Evolutionary conservation across 2,888 invertebrate species (phyloP).

Genomic region (Augiades crinisus): DNA sequence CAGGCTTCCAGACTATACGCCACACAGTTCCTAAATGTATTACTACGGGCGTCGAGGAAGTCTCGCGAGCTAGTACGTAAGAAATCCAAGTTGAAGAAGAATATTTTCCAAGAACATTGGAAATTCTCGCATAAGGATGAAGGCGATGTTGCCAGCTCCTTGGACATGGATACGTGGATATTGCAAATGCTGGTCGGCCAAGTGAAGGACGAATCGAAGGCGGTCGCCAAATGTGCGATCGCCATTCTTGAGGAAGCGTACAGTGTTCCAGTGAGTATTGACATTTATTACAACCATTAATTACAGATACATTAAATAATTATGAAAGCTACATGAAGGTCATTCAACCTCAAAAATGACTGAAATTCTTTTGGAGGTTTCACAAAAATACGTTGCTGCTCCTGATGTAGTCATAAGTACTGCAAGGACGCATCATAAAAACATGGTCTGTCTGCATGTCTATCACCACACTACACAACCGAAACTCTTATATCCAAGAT

Average conservation of each 20-base stretch:
- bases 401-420: no score
- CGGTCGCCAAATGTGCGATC: constrained; percentile 90
- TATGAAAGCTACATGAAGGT: no score
- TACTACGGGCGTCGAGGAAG: constrained; percentile 87
- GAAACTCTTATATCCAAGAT: no score
- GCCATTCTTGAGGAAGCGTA: constrained; percentile 95
- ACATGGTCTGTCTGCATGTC: no score
- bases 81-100: constrained; percentile 66
- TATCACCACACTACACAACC: no score
- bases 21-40: constrained; percentile 93
- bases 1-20: constrained; percentile 88
- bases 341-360: no score
- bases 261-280: constrained; percentile 86
- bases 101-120: constrained; percentile 52
- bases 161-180: constrained; percentile 92
- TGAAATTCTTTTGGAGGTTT: no score
- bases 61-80: constrained; percentile 66
- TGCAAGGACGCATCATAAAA: no score
- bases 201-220: constrained; percentile 90
- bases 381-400: no score
- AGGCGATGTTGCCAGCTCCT: constrained; percentile 44
- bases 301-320: neutral
- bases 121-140: constrained; percentile 53
- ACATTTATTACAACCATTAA: neutral
- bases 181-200: constrained; percentile 92